Evolutionary conservation across 2,113 vertebrate species (phyloP).

Genomic region (Procavia capensis): DNA sequence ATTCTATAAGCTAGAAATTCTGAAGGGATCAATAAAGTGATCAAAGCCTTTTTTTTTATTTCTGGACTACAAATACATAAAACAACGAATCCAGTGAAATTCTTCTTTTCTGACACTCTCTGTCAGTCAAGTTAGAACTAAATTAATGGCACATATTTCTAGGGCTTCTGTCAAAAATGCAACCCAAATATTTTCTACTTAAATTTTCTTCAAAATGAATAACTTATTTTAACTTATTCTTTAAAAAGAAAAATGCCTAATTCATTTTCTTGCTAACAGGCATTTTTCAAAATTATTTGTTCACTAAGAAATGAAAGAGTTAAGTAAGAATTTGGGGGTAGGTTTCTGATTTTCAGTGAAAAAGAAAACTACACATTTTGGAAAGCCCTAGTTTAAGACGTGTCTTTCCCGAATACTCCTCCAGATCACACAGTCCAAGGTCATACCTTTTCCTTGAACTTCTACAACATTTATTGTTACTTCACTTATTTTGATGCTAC

Average conservation of each 20-base stretch:
- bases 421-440: background rate
- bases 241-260: constrained; percentile 23
- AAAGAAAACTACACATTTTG: constrained; percentile 4
- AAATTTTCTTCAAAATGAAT: constrained; percentile 32
- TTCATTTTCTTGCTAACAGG: constrained; percentile 18
- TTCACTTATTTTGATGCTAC: background rate
- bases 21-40: constrained; percentile 64
- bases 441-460: background rate
- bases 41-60: constrained; percentile 55
- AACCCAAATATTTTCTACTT: constrained; percentile 60
- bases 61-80: constrained; percentile 52
- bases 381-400: background rate
- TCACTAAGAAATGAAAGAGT: background rate
- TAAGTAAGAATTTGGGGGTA: background rate
- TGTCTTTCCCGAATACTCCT: background rate
- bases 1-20: constrained; percentile 63
- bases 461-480: background rate
- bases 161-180: constrained; percentile 62
- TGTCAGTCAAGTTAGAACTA: constrained; percentile 30
- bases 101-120: constrained; percentile 47
- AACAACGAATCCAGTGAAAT: constrained; percentile 54
- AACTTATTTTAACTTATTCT: no score
- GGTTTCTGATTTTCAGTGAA: background rate
- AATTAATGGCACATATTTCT: constrained; percentile 52
- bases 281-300: constrained; percentile 9